Evolutionary conservation across 2,797 vertebrate species (phyloP).

Genomic region (Falco novaeseelandiae): DNA sequence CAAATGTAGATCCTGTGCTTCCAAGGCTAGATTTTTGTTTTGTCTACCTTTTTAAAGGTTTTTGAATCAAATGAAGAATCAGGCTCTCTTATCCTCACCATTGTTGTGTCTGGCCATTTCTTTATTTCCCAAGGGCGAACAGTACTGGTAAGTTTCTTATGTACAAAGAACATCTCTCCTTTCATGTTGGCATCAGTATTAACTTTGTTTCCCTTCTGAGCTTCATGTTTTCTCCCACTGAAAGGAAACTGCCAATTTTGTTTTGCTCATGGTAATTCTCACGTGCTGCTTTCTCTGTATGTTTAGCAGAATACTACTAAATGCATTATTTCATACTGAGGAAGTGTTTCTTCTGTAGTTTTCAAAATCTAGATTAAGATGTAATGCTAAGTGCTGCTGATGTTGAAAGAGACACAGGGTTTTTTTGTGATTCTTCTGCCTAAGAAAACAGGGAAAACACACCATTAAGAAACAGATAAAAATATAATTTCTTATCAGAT

Average conservation of each 20-base stretch:
- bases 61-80: conserved; percentile 82
- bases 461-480: not conserved
- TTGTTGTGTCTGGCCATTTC: conserved; percentile 89
- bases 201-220: not conserved
- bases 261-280: not conserved
- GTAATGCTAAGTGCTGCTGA: not conserved
- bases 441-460: not conserved
- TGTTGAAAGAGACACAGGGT: fast-evolving
- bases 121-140: conserved; percentile 86
- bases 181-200: conserved; percentile 5
- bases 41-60: conserved; percentile 76
- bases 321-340: not conserved
- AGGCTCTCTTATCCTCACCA: conserved; percentile 81
- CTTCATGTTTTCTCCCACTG: not conserved
- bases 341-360: not conserved
- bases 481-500: not conserved
- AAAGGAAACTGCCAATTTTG: not conserved
- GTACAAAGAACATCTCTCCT: not conserved
- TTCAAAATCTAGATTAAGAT: not conserved
- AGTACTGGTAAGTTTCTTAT: conserved; percentile 84
- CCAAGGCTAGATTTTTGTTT: not conserved
- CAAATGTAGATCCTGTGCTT: not conserved
- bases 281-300: not conserved
- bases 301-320: not conserved
- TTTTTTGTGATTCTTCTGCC: not conserved